Base-by-base conservation (phyloP, 2,797 vertebrate genomes). In the Coregonus ussuriensis region DNA sequence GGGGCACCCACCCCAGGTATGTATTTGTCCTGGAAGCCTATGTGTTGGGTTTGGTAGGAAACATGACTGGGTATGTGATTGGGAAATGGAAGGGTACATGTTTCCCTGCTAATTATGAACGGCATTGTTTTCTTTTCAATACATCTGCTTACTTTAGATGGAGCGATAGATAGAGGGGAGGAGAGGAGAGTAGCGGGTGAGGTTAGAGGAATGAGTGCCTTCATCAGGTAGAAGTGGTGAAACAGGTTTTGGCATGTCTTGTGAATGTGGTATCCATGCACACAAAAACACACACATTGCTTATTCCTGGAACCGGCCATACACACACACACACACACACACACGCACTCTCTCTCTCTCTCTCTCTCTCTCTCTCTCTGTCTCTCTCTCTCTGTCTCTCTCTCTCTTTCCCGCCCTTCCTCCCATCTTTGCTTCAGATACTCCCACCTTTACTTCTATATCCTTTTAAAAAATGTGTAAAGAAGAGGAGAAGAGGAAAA, bases 141-240 rank as follows among this genome's bases (percentile, higher is more conserved):
- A 75, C 86, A 86, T 89, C 85, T 72, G 82, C 86, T 87, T 79
- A 53, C 83, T 85, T 81, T 71, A 84, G 89, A 93, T 86, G 74
- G 3, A 73, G 62, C 68, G 84, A 89, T 91, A 89, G 89, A 87
- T 35, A 74, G 77, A 21, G n/a, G 25, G 29, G 72, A 21, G 67
- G 66, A 76, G 68, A 41, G 63, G 59, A 37, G 68, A 21, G 51
- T 21, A 79, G 77, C 53, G 63, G 33, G 41, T 37, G 59, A 31
- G 62, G 41, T 71, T 41, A 56, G 69, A 71, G 56, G 54, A 75
- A 56, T 15, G 77, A 76, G 33, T 68, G 71, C 53, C 77, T 79
- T 73, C 73, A 75, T 69, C 54, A 78, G 65, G 79, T 83, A 74
- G 83, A 89, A 81, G 90, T 87, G 92, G 78, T 92, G 90, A 90